A percentile compares a stretch with the other conserved stretches of the same genome.
phyloP scores from a whole-genome alignment of 2,888 invertebrate genomes.

The Macrophya annulata region DNA sequence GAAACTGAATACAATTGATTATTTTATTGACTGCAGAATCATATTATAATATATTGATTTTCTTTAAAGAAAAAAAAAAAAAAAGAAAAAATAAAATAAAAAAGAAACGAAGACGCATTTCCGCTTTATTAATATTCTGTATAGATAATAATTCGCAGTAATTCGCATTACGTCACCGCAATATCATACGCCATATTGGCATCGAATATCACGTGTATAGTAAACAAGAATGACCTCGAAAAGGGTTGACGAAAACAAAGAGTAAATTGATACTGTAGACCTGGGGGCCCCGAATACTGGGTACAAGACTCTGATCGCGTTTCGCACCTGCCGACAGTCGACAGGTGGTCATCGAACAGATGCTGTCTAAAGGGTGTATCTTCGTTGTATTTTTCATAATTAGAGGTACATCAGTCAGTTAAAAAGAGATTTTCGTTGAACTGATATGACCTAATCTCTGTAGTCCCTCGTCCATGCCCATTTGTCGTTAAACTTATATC shows the following conservation, averaged over 20 bases:
- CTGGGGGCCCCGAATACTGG: conserved; percentile 61
- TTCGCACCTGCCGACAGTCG: conserved; percentile 76
- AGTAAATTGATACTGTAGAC: conserved; percentile 71
- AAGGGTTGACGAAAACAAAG: conserved; percentile 68
- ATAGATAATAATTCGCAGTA: conserved; percentile 13
- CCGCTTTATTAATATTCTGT: background rate
- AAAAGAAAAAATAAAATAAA: background rate
- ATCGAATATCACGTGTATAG: conserved; percentile 61
- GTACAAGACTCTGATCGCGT: conserved; percentile 63
- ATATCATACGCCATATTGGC: conserved; percentile 19
- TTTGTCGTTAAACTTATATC: background rate
- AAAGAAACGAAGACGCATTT: background rate
- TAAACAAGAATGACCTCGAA: conserved; percentile 71
- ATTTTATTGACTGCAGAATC: background rate
- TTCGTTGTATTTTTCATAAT: conserved; percentile 46
- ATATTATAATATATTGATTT: background rate
- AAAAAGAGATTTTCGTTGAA: conserved; percentile 37
- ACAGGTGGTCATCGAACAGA: conserved; percentile 75
- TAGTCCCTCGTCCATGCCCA: background rate
- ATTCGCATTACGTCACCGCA: conserved; percentile 10
- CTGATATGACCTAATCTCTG: conserved; percentile 1
- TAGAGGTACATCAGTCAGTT: background rate
- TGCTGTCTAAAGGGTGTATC: conserved; percentile 62
- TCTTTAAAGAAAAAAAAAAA: too few relatives aligned
- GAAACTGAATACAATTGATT: background rate